Conservation (phyloP, 2,797 vertebrate species). For the Sparidentex hasta region DNA sequence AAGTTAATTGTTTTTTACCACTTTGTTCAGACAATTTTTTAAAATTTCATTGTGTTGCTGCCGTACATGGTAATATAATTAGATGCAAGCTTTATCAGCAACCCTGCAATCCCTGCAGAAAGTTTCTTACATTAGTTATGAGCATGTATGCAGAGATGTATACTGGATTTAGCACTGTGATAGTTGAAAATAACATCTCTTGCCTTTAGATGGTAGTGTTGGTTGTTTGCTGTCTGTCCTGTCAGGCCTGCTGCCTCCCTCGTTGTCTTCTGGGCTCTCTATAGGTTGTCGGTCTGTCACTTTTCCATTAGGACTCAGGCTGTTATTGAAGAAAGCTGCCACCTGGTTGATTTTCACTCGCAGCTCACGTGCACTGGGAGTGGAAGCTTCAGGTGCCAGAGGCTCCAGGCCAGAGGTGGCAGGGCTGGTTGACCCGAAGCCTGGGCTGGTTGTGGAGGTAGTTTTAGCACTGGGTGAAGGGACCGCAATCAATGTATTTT, state of each 20-base stretch:
- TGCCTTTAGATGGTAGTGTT: conserved; percentile 66
- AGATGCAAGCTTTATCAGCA: neutral
- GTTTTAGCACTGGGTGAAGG: conserved; percentile 20
- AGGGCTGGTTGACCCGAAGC: conserved; percentile 49
- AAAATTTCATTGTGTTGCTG: neutral
- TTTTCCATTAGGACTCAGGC: conserved; percentile 82
- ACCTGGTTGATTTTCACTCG: conserved; percentile 90
- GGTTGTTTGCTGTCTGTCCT: conserved; percentile 81
- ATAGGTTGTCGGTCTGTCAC: conserved; percentile 77
- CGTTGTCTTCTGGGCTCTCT: conserved; percentile 83
- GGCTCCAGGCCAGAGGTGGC: conserved; percentile 36
- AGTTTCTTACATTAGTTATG: neutral
- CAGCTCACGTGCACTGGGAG: conserved; percentile 76
- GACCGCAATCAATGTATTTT: conserved; percentile 11
- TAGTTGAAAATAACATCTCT: conserved; percentile 41
- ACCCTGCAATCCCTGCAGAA: neutral
- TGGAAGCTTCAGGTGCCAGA: conserved; percentile 44
- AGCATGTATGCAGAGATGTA: neutral
- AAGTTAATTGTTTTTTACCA: neutral
- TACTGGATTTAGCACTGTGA: neutral
- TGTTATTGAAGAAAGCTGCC: conserved; percentile 87
- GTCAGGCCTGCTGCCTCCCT: conserved; percentile 80
- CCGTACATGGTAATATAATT: neutral
- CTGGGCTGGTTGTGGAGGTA: conserved; percentile 38
- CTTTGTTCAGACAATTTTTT: neutral